Evolutionary conservation across 30 jellyfish, hydroid and myxozoan genomes (phyloP).

Genomic region (Morbakka virulenta): DNA sequence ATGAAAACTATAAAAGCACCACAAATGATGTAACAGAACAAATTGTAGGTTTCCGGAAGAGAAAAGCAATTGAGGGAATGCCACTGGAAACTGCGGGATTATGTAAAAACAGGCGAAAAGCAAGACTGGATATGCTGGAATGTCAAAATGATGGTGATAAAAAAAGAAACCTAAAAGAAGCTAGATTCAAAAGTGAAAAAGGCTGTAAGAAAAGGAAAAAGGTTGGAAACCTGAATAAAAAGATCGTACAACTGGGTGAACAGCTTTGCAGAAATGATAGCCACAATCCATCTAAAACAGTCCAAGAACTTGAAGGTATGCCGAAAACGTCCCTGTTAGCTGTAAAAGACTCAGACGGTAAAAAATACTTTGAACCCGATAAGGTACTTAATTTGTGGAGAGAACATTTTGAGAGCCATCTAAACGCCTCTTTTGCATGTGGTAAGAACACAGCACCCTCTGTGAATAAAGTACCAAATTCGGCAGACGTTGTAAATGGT

Average conservation of each 20-base stretch:
- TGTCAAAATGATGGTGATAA: no score
- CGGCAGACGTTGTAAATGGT: no score
- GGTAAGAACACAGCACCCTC: no score
- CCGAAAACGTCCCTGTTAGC: no score
- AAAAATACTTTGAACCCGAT: not conserved
- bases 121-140: no score
- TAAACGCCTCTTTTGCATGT: conserved; percentile 6
- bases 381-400: conserved; percentile 6
- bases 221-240: not conserved
- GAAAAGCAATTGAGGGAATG: conserved; percentile 8
- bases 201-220: conserved; percentile 10
- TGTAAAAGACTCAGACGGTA: conserved; percentile 10
- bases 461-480: not conserved
- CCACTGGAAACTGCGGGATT: not conserved
- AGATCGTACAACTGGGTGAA: not conserved
- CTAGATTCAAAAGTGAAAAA: not conserved
- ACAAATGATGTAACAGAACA: not conserved
- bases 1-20: not conserved
- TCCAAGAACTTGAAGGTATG: no score
- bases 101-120: no score
- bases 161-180: conserved; percentile 6
- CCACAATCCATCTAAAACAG: no score
- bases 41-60: not conserved
- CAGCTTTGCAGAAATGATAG: not conserved
- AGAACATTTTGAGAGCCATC: no score